Conservation (phyloP, 2,113 vertebrate genomes). For the Cettia cetti region DNA sequence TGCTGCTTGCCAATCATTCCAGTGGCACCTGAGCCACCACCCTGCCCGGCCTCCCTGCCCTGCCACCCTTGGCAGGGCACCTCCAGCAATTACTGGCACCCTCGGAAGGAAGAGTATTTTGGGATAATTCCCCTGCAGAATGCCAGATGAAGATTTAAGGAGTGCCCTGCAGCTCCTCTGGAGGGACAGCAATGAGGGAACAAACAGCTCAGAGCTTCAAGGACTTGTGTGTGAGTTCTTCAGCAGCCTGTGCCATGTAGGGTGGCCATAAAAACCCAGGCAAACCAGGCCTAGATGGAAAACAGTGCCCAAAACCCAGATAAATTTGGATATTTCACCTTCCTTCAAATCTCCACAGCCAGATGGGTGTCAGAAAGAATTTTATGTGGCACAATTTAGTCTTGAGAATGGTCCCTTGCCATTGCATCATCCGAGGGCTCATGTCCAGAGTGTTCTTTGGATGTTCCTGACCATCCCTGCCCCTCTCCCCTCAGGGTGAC, state of each 20-base stretch:
- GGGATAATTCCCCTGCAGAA: not conserved
- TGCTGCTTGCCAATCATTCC: not conserved
- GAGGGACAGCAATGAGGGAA: not conserved
- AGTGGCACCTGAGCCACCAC: not conserved
- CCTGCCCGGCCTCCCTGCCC: not conserved
- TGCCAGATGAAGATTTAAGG: not conserved
- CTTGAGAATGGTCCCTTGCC: not conserved
- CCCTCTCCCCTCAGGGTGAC: not conserved
- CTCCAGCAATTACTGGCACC: not conserved
- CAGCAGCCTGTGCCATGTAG: not conserved
- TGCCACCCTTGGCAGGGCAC: not conserved
- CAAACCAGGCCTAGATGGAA: accelerated
- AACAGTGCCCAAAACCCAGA: not conserved
- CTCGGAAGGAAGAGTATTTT: not conserved
- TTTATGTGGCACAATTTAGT: accelerated
- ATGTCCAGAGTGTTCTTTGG: accelerated
- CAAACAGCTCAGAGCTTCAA: not conserved
- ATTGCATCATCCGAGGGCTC: not conserved
- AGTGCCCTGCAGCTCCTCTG: not conserved
- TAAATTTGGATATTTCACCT: not conserved
- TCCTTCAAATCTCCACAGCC: not conserved
- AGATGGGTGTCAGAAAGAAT: not conserved
- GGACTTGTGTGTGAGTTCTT: not conserved
- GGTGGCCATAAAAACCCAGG: not conserved
- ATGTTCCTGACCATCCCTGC: not conserved